Evolutionary conservation across 2,113 vertebrate genomes (phyloP).

Genomic region (Neofelis nebulosa): DNA sequence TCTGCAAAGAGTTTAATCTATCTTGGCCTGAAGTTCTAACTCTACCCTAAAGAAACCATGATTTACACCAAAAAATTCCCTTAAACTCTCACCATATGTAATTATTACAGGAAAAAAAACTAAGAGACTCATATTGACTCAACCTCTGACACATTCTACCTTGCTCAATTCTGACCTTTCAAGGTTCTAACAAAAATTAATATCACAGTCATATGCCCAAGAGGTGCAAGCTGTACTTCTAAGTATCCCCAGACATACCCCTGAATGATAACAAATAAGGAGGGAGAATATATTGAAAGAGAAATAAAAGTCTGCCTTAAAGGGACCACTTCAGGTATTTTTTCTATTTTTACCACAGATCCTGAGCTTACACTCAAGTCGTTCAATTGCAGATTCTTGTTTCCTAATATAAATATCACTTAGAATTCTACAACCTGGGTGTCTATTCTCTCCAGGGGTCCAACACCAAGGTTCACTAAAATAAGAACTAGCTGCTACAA

Average conservation of each 20-base stretch:
- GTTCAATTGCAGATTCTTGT: background rate
- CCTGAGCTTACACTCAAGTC: background rate
- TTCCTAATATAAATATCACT: background rate
- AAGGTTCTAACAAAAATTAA: conserved; percentile 40
- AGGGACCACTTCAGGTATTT: background rate
- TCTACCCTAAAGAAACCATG: background rate
- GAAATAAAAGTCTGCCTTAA: background rate
- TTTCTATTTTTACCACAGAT: background rate
- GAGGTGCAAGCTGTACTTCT: background rate
- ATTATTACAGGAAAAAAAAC: background rate
- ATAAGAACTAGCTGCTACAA: background rate
- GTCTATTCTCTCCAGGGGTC: background rate
- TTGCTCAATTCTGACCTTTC: conserved; percentile 35
- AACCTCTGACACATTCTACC: background rate
- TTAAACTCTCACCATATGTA: background rate
- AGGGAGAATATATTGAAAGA: background rate
- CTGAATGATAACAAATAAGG: background rate
- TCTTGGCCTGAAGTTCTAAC: conserved; percentile 19
- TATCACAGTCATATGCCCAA: background rate
- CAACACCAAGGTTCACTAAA: background rate
- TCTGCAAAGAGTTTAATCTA: conserved; percentile 20
- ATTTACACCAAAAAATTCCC: background rate
- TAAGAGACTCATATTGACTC: conserved; percentile 14
- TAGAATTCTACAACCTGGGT: background rate
- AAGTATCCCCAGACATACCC: background rate